Percentiles rank a stretch among this genome's conserved stretches.
phyloP scores from a whole-genome alignment of 1,140 invertebrate genomes.

The Acromyrmex charruanus region DNA sequence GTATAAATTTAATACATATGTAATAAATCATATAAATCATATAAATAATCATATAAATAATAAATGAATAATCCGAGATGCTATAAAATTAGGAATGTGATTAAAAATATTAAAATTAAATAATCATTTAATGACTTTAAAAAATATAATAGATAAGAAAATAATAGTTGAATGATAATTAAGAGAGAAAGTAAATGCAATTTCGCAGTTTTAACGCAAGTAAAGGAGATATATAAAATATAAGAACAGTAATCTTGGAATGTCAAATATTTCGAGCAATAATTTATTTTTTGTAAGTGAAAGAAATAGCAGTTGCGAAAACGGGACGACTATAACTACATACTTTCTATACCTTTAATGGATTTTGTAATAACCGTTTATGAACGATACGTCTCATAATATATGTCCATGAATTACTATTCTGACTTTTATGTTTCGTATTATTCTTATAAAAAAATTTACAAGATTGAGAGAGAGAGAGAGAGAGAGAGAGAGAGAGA shows the following conservation, averaged over 20 bases:
- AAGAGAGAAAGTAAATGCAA: neutral
- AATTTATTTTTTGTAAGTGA: conserved; percentile 18
- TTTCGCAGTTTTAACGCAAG: neutral
- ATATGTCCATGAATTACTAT: neutral
- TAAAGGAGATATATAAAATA: neutral
- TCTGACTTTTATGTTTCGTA: neutral
- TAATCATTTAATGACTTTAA: neutral
- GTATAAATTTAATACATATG: no score
- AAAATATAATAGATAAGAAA: neutral
- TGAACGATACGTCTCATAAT: neutral
- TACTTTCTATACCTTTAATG: conserved; percentile 11
- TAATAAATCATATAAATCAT: no score
- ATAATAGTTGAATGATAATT: conserved; percentile 18
- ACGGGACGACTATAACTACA: neutral
- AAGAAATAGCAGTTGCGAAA: conserved; percentile 7
- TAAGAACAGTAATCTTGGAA: neutral
- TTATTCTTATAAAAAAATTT: neutral
- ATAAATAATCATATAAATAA: no score
- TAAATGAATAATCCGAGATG: neutral
- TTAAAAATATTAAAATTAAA: neutral
- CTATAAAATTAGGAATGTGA: neutral
- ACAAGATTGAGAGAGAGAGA: no score
- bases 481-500: no score
- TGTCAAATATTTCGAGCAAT: conserved; percentile 13
- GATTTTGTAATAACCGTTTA: conserved; percentile 14